A percentile compares a stretch with the other conserved stretches of the same genome.
phyloP scores from a whole-genome alignment of 2,888 invertebrate species.

The Napeogenes inachia region DNA sequence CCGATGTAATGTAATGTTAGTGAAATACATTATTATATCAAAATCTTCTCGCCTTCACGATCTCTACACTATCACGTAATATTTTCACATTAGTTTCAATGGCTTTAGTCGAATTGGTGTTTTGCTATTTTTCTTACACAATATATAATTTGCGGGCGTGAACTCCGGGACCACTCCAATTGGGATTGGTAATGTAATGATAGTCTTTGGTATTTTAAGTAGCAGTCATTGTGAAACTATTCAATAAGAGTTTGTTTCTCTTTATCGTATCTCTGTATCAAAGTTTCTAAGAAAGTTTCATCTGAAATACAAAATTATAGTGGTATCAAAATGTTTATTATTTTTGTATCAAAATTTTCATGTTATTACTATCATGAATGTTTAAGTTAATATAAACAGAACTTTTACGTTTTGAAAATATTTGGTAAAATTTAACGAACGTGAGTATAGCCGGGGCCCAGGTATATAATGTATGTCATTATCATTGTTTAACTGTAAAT shows the following conservation, averaged over 20 bases:
- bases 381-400: no score
- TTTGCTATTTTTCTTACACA: slow-evolving; percentile 48
- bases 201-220: slow-evolving; percentile 45
- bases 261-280: neutral
- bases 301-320: no score
- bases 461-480: no score
- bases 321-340: no score
- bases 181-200: slow-evolving; percentile 40
- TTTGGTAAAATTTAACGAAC: no score
- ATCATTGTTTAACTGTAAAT: no score
- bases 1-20: neutral
- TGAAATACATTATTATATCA: slow-evolving; percentile 11
- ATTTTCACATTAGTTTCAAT: slow-evolving; percentile 24
- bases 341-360: no score
- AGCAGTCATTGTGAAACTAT: slow-evolving; percentile 25
- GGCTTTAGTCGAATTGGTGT: slow-evolving; percentile 12
- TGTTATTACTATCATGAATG: no score
- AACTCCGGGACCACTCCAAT: slow-evolving; percentile 34
- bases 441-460: no score
- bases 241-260: neutral
- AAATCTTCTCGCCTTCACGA: slow-evolving; percentile 22
- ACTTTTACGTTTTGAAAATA: no score
- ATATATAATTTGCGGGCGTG: slow-evolving; percentile 52
- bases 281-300: no score
- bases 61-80: slow-evolving; percentile 24